Percentiles rank a stretch among this genome's conserved stretches.
phyloP scores from a whole-genome alignment of 2,888 invertebrate species.

The Drosophila trichaetosa region DNA sequence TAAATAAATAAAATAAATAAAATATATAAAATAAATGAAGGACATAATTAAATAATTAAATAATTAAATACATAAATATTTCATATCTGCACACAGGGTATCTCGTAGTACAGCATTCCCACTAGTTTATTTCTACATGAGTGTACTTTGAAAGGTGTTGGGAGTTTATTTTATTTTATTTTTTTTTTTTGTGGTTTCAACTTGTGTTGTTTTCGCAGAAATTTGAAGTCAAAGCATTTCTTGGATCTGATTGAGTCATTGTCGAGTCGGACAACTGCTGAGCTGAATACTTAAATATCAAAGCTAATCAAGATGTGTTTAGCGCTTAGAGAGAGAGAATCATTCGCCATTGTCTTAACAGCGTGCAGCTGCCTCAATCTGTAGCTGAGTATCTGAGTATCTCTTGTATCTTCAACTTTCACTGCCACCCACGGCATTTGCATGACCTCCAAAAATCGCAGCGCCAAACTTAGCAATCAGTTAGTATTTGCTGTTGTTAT shows the following conservation, averaged over 20 bases:
- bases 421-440: slow-evolving; percentile 74
- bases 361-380: slow-evolving; percentile 2
- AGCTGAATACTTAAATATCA: slow-evolving; percentile 13
- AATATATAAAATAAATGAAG: too few species aligned
- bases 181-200: slow-evolving; percentile 7
- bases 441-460: slow-evolving; percentile 70
- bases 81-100: background rate
- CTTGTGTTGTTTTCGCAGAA: slow-evolving; percentile 56
- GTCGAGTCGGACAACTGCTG: slow-evolving; percentile 17
- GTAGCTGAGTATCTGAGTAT: background rate
- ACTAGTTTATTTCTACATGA: slow-evolving; percentile 2
- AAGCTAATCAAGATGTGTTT: background rate
- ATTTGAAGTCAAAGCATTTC: slow-evolving; percentile 39
- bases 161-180: slow-evolving; percentile 3
- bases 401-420: slow-evolving; percentile 51
- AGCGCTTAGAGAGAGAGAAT: background rate
- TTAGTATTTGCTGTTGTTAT: slow-evolving; percentile 50
- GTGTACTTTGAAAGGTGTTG: slow-evolving; percentile 28
- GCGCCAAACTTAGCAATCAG: slow-evolving; percentile 4
- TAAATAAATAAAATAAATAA: too few species aligned
- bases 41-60: too few species aligned
- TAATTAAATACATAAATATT: background rate
- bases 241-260: slow-evolving; percentile 51
- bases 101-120: background rate
- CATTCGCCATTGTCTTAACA: background rate